Evolutionary conservation across 2,797 vertebrate species (phyloP), one percentile per base, ranked within the genome.

Genomic region (Arrhamphus sclerolepis): DNA sequence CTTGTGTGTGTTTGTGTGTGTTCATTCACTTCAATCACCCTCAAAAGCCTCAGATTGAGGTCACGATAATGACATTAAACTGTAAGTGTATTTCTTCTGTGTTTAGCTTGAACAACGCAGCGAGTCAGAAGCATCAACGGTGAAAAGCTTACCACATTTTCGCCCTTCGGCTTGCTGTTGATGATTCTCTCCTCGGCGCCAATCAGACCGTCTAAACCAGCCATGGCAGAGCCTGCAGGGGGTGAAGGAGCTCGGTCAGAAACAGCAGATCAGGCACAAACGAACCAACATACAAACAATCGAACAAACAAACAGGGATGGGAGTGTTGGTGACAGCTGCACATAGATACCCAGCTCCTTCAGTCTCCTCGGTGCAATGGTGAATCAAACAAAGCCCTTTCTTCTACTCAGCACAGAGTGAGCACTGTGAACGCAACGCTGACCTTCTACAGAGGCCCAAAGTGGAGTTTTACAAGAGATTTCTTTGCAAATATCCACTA

Each of bases 101-200:
- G 16, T 19, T 53, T 7, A 41, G 66, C 72, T 76, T 76, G 72
- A 43, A 82, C 71, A 78, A 0, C 8, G 2, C 1, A 31, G 29
- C 7, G 9, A 7, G 29, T 31, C 28, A 29, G 20, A 54, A 13
- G 1, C 42, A 46, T 16, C 20, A 38, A 10, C 0, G 13, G 10
- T 0, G 13, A 1, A 17, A 28, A 53, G 75, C 95, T 94, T 89
- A 99, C 97, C 96, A 97, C 92, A 8, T 95, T 96, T 70, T 95
- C 88, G 70, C 94, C 94, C 79, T 95, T 92, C 86, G 91, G 92
- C 89, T 96, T 96, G 91, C 92, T 94, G 92, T 97, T 99, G 81
- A 98, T 95, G 75, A 95, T 91, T 77, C 95, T 95, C 81, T 98
- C 96, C 80, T 98, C 96, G 0, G 95, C 93, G 0, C 96, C 97